Evolutionary conservation across 2,797 vertebrate genomes (phyloP), one percentile per base, ranked within the genome.

Genomic region (Sardinella longiceps): DNA sequence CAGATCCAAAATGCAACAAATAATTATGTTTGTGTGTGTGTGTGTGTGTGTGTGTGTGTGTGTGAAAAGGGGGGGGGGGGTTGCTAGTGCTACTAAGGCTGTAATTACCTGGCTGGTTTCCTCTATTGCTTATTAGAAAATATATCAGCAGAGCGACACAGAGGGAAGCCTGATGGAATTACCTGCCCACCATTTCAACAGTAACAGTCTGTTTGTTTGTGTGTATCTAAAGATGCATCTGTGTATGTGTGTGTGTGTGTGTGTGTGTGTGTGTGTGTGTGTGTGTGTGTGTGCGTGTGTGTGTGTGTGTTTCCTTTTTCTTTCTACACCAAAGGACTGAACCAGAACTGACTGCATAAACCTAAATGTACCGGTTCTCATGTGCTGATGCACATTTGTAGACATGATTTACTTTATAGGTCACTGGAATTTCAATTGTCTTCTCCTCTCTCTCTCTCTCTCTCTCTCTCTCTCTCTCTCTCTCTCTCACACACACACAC

Each of bases 51-150:
- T 37, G 15, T 37, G 56, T 53, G 20, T 45, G 60, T 53, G 58
- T 84, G 84, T 81, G 87, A 14, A 23, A 70, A 28, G 11, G 82
- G 56, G 77, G 81, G 85, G 80, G 81, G 56, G 87, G 86, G 33
- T 33, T 56, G 20, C 9, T 33, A 30, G 43, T 33, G 11, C 63
- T 70, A 87, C 87, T 85, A 85, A 82, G 60, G 86, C 86, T 87
- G 88, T 89, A 88, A 90, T 92, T 89, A 90, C 88, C 89, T 90
- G 87, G 83, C 89, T 89, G 88, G 88, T 88, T 90, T 88, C 85
- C 84, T 86, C 84, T 88, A 89, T 87, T 84, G 83, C 86, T 87
- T 88, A 90, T 89, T 89, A 89, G 87, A 88, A 89, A 89, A 90
- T 89, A 87, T 88, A 89, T 88, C 87, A 88, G 86, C n/a, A 86